A percentile compares a stretch with the other conserved stretches of the same genome.
These are phyloP conservation scores for Akabosia matsudoensis DNA, from an alignment of 1,140 invertebrate species.

Conservation along the genomic window DNA sequence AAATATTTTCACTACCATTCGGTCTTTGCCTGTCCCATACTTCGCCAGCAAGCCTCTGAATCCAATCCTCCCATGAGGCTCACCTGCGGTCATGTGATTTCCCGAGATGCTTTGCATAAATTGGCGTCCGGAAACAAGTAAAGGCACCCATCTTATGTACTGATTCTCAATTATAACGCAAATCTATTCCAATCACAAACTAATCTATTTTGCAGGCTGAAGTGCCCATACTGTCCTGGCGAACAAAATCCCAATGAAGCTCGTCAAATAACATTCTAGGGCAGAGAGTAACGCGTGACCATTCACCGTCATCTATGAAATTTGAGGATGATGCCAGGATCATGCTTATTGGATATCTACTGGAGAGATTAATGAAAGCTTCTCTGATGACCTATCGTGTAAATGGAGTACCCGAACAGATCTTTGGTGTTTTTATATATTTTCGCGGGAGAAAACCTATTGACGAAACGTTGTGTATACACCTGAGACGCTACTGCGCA, in stretches of 20 bases:
- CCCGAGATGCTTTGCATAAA: conserved; percentile 92
- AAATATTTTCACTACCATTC: conserved; percentile 89
- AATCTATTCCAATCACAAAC: conserved; percentile 45
- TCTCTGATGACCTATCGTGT: no score
- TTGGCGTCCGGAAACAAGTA: conserved; percentile 89
- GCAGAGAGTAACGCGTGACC: neutral
- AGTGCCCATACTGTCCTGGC: conserved; percentile 97
- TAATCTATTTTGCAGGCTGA: conserved; percentile 68
- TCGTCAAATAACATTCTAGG: conserved; percentile 64
- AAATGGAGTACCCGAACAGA: no score
- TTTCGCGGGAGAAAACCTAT: no score
- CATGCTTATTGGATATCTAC: no score
- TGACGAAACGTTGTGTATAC: no score
- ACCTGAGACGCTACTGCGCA: no score
- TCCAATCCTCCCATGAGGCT: conserved; percentile 95
- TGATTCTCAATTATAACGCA: conserved; percentile 42
- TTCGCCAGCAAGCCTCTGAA: conserved; percentile 93
- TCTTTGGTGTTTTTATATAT: no score
- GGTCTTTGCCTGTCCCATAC: conserved; percentile 96
- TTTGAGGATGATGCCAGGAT: no score
- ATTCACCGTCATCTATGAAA: no score
- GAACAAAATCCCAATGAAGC: conserved; percentile 92
- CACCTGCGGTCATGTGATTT: conserved; percentile 97
- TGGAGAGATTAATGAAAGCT: no score
- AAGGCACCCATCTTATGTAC: conserved; percentile 48